Conservation (phyloP, 2,888 invertebrate genomes). For the Eumacrocentrus americanus region DNA sequence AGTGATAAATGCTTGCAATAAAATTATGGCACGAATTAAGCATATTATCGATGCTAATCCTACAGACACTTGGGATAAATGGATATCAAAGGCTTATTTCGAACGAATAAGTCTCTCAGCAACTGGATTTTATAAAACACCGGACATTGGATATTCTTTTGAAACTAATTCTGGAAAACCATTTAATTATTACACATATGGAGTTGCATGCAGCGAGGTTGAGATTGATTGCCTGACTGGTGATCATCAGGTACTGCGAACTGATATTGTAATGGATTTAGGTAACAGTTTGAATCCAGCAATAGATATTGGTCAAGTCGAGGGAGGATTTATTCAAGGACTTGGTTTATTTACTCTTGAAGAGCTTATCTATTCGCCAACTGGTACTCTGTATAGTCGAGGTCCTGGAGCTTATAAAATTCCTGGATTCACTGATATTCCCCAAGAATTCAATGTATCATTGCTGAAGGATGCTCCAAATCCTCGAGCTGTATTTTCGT, state of each 20-base stretch:
- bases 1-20: slow-evolving; percentile 81
- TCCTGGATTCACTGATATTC: slow-evolving; percentile 91
- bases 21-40: slow-evolving; percentile 73
- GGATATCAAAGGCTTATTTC: slow-evolving; percentile 79
- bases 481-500: slow-evolving; percentile 90
- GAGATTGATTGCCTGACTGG: slow-evolving; percentile 95
- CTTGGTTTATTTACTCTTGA: slow-evolving; percentile 92
- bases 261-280: slow-evolving; percentile 96
- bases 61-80: slow-evolving; percentile 81
- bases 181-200: slow-evolving; percentile 87
- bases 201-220: slow-evolving; percentile 85
- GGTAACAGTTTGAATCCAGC: slow-evolving; percentile 95
- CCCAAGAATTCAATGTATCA: slow-evolving; percentile 89
- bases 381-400: slow-evolving; percentile 79
- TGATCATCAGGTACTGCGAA: slow-evolving; percentile 85
- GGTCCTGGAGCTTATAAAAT: slow-evolving; percentile 95
- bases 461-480: slow-evolving; percentile 90
- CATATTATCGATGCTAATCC: slow-evolving; percentile 79
- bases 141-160: slow-evolving; percentile 75
- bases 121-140: slow-evolving; percentile 82
- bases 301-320: slow-evolving; percentile 95
- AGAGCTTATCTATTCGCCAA: slow-evolving; percentile 85
- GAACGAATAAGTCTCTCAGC: slow-evolving; percentile 81
- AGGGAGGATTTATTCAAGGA: slow-evolving; percentile 94
- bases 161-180: slow-evolving; percentile 73